Evolutionary conservation across 2,888 invertebrate species (phyloP).

Genomic region (Syritta pipiens): DNA sequence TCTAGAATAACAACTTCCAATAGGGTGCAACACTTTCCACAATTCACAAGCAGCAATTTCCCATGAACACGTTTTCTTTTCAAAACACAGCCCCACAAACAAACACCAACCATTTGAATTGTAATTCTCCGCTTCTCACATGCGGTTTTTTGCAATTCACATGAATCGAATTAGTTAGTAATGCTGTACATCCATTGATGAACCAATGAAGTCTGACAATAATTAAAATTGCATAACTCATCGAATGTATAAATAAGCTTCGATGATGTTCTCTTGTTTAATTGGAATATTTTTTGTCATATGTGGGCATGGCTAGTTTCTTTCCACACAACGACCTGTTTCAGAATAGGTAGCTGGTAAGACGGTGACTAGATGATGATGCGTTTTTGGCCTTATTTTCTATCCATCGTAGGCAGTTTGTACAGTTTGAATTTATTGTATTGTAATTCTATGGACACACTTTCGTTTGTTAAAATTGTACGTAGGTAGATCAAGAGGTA

Average conservation of each 20-base stretch:
- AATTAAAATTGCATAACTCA: constrained; percentile 40
- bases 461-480: neutral
- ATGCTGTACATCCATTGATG: constrained; percentile 18
- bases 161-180: constrained; percentile 18
- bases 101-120: constrained; percentile 6
- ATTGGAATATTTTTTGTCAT: constrained; percentile 1
- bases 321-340: neutral
- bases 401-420: neutral
- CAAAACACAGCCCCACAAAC: constrained; percentile 15
- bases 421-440: constrained; percentile 6
- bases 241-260: constrained; percentile 2
- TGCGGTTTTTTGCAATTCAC: constrained; percentile 19
- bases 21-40: too few species aligned
- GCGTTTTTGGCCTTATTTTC: neutral
- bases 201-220: constrained; percentile 31
- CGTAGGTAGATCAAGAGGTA: neutral
- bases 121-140: constrained; percentile 5
- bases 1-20: too few species aligned
- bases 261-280: constrained; percentile 12
- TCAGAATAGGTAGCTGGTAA: too few species aligned
- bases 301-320: neutral
- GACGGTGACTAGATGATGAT: too few species aligned
- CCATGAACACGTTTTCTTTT: too few species aligned
- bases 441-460: constrained; percentile 10
- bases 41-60: too few species aligned